These are phyloP conservation scores for Oostethus manadensis DNA, from an alignment of 2,113 vertebrate genomes.

Conservation along the genomic window DNA sequence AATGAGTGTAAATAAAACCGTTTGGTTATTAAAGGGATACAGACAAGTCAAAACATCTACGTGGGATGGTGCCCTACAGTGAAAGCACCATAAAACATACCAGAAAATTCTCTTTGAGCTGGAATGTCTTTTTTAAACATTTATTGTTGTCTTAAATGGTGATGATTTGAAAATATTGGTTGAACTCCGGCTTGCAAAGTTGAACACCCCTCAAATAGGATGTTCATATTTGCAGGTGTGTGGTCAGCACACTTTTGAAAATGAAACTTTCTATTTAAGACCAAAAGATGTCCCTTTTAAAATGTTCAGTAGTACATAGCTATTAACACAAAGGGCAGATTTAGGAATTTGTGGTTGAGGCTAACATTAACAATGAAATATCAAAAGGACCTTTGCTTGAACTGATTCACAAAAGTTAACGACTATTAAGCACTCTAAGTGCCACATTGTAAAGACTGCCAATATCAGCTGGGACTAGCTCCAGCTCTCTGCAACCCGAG, in stretches of 20 bases:
- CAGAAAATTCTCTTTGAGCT: too few relatives aligned
- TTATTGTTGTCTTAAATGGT: too few relatives aligned
- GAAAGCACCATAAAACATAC: too few relatives aligned
- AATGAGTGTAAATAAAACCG: too few relatives aligned
- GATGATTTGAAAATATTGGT: too few relatives aligned
- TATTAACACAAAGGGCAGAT: neutral
- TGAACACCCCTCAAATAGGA: too few relatives aligned
- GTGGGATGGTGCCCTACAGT: too few relatives aligned
- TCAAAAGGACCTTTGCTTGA: neutral
- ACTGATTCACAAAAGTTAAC: constrained; percentile 2
- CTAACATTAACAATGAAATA: neutral
- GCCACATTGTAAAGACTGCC: neutral
- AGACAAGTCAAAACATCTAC: too few relatives aligned
- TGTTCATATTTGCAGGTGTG: neutral
- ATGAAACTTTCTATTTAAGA: neutral
- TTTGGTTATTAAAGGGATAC: too few relatives aligned
- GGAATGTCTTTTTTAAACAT: too few relatives aligned
- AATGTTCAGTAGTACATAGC: neutral
- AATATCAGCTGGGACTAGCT: constrained; percentile 3
- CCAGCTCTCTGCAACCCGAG: neutral
- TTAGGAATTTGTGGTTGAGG: neutral
- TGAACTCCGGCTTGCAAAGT: too few relatives aligned
- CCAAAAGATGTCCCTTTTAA: neutral
- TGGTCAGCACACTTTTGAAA: neutral
- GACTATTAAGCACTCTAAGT: neutral